Conservation (phyloP, 2,888 invertebrate genomes). For the Xylota segnis region DNA sequence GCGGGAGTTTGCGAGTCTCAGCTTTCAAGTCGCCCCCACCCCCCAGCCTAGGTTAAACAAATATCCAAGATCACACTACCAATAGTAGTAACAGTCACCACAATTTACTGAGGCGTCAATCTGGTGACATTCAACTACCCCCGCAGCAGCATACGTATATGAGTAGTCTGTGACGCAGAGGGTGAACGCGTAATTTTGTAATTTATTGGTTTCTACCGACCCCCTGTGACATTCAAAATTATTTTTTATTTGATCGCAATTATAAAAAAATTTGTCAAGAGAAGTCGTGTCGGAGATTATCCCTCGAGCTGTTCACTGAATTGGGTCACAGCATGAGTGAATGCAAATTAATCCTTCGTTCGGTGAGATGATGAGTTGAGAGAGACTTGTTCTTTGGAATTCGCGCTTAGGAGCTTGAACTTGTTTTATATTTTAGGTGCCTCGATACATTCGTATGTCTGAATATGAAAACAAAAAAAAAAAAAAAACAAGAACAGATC, state of each 20-base stretch:
- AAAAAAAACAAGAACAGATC: slow-evolving; percentile 22
- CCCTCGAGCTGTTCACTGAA: slow-evolving; percentile 37
- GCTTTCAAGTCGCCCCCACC: slow-evolving; percentile 53
- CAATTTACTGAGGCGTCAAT: slow-evolving; percentile 38
- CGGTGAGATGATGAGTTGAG: too few relatives aligned
- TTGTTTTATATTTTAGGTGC: slow-evolving; percentile 55
- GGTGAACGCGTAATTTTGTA: slow-evolving; percentile 53
- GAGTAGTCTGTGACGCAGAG: slow-evolving; percentile 27
- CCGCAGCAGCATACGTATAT: slow-evolving; percentile 36
- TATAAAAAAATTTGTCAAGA: slow-evolving; percentile 10
- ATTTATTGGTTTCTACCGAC: slow-evolving; percentile 56
- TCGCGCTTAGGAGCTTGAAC: slow-evolving; percentile 55
- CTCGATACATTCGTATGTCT: background rate
- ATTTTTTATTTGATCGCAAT: slow-evolving; percentile 17
- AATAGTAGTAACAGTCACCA: slow-evolving; percentile 15
- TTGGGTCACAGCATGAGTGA: slow-evolving; percentile 56
- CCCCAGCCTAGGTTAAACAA: slow-evolving; percentile 19
- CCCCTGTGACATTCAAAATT: slow-evolving; percentile 43
- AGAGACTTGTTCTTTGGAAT: slow-evolving; percentile 52
- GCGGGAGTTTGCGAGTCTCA: slow-evolving; percentile 39
- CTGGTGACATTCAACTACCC: slow-evolving; percentile 56
- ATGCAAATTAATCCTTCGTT: slow-evolving; percentile 51
- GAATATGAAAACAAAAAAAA: background rate
- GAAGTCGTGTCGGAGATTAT: slow-evolving; percentile 22
- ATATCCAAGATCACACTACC: slow-evolving; percentile 30